phyloP scores from a whole-genome alignment of 2,797 vertebrate species.

The Syngnathus acus region DNA sequence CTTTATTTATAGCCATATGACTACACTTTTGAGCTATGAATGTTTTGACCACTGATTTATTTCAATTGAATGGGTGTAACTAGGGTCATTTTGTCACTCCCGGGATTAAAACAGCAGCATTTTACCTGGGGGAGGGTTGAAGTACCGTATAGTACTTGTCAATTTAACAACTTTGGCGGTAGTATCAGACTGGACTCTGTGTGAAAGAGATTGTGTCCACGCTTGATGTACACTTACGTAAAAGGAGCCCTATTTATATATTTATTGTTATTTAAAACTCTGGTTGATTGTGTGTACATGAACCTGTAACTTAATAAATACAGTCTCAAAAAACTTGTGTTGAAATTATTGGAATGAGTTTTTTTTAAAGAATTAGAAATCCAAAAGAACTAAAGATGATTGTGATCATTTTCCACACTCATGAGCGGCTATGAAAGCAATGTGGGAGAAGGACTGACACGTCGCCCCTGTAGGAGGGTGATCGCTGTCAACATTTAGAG shows the following conservation, averaged over 20 bases:
- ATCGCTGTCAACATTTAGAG: constrained; percentile 17
- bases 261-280: constrained; percentile 7
- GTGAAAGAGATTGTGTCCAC: background rate
- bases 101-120: background rate
- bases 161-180: background rate
- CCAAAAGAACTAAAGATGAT: background rate
- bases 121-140: background rate
- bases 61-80: background rate
- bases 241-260: constrained; percentile 2
- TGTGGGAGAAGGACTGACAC: constrained; percentile 3
- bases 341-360: background rate
- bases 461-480: background rate
- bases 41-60: background rate
- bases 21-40: background rate
- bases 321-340: background rate
- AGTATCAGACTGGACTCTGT: background rate
- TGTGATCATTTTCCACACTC: background rate
- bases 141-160: background rate
- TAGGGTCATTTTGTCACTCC: background rate
- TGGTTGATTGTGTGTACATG: background rate
- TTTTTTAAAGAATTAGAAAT: background rate
- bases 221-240: background rate
- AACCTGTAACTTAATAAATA: background rate
- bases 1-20: background rate
- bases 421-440: background rate